Evolutionary conservation across 2,113 vertebrate genomes (phyloP).

Genomic region (Megalops atlanticus): DNA sequence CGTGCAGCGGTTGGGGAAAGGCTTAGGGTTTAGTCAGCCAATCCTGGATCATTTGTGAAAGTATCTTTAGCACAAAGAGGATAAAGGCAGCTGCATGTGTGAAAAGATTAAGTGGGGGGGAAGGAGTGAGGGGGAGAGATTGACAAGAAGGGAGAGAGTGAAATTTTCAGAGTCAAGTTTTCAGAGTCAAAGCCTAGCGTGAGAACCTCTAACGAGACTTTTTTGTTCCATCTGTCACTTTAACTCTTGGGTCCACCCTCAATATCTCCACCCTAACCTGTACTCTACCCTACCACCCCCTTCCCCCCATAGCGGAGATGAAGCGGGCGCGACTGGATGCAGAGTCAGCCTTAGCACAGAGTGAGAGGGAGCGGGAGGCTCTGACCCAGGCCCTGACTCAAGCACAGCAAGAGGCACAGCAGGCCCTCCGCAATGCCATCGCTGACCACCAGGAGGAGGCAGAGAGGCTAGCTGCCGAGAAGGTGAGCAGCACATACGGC

Average conservation of each 20-base stretch:
- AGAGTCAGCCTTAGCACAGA: conserved; percentile 56
- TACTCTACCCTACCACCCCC: neutral
- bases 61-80: too few species aligned
- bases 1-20: too few species aligned
- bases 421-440: conserved; percentile 68
- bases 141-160: neutral
- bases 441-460: conserved; percentile 77
- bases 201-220: too few species aligned
- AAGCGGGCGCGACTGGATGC: conserved; percentile 65
- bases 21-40: too few species aligned
- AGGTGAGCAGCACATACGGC: too few species aligned
- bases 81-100: neutral
- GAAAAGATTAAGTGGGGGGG: neutral
- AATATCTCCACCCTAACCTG: neutral
- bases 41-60: too few species aligned
- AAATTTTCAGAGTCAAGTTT: too few species aligned
- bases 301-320: conserved; percentile 69
- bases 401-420: conserved; percentile 73
- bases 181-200: too few species aligned
- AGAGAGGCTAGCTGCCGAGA: conserved; percentile 75
- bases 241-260: too few species aligned
- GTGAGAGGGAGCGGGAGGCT: conserved; percentile 72
- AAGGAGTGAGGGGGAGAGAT: neutral
- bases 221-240: too few species aligned
- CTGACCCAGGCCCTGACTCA: conserved; percentile 66